Evolutionary conservation across 2,888 invertebrate genomes (phyloP).

Genomic region (Cinara cedri): DNA sequence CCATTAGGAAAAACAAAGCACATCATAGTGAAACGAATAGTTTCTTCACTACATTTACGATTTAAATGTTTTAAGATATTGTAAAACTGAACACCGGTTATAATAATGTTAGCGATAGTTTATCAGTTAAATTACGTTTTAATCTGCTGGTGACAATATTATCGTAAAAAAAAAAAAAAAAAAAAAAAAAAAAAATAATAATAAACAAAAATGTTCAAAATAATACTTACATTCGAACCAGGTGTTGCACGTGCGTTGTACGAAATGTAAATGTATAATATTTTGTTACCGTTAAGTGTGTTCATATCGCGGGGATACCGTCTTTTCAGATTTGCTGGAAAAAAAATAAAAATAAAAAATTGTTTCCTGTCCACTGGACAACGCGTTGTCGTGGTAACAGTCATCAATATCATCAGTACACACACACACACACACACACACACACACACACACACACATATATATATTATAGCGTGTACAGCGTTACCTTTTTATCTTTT

Average conservation of each 20-base stretch:
- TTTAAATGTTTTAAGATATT: too few relatives aligned
- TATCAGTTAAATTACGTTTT: too few relatives aligned
- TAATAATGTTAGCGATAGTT: neutral
- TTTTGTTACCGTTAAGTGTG: constrained; percentile 5
- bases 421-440: neutral
- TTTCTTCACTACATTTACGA: too few relatives aligned
- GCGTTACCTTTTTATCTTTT: constrained; percentile 44
- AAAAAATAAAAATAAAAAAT: constrained; percentile 10
- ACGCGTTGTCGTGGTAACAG: constrained; percentile 43
- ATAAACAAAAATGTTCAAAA: too few relatives aligned
- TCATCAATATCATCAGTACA: constrained; percentile 1
- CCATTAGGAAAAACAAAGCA: too few relatives aligned
- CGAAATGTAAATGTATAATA: constrained; percentile 32
- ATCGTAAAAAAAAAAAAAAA: neutral
- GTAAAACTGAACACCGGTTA: neutral
- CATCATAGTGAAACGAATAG: too few relatives aligned
- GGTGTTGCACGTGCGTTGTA: constrained; percentile 3
- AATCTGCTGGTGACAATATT: too few relatives aligned
- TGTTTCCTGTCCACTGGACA: constrained; percentile 47
- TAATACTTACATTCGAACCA: constrained; percentile 17
- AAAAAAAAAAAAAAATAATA: too few relatives aligned
- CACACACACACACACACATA: too few relatives aligned
- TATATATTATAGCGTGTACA: too few relatives aligned
- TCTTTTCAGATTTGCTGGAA: constrained; percentile 6
- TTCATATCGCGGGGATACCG: neutral